Conservation (phyloP, 2,888 invertebrate genomes). For the Mylabris sibirica region DNA sequence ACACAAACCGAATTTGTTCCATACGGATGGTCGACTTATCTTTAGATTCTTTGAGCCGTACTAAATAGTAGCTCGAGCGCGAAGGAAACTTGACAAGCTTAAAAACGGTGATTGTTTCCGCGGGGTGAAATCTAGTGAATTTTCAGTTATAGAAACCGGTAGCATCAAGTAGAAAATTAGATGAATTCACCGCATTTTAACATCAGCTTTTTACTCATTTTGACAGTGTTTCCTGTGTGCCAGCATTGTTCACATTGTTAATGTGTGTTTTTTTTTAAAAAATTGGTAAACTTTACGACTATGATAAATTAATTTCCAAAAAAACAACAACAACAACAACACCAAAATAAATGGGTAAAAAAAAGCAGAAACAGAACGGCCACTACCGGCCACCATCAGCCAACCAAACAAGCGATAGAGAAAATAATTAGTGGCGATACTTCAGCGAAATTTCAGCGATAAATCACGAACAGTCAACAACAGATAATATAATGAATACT, state of each 20-base stretch:
- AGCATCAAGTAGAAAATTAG: too few relatives aligned
- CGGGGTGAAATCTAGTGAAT: not conserved
- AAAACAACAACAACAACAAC: not conserved
- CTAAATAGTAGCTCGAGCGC: not conserved
- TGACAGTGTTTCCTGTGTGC: too few relatives aligned
- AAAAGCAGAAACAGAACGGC: not conserved
- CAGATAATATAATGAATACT: slow-evolving; percentile 34
- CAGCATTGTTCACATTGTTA: not conserved
- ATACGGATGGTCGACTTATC: not conserved
- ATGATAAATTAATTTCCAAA: slow-evolving; percentile 7
- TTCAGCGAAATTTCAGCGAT: slow-evolving; percentile 33
- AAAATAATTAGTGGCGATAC: slow-evolving; percentile 30
- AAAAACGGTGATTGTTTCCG: not conserved
- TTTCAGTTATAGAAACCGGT: not conserved
- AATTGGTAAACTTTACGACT: not conserved
- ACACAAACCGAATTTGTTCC: not conserved
- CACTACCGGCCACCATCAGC: not conserved
- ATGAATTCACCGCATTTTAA: too few relatives aligned
- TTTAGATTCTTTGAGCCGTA: slow-evolving; percentile 4
- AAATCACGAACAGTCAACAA: slow-evolving; percentile 36
- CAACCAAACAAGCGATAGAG: not conserved
- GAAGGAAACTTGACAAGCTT: not conserved
- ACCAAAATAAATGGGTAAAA: not conserved
- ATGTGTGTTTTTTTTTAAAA: not conserved
- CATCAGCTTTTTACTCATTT: too few relatives aligned